These are phyloP conservation scores for Plestiodon gilberti DNA, from an alignment of 2,113 vertebrate species.

Conservation along the genomic window DNA sequence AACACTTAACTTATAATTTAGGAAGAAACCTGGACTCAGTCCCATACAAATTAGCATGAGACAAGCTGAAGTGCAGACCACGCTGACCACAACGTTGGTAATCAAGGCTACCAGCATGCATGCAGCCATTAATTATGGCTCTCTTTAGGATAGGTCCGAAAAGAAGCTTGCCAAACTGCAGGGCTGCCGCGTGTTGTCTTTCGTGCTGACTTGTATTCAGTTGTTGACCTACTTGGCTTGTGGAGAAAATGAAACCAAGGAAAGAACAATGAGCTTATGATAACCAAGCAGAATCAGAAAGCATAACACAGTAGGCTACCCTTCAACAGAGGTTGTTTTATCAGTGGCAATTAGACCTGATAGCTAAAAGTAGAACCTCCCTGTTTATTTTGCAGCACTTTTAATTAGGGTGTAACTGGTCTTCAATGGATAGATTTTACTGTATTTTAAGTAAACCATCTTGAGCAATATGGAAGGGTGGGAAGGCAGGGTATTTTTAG, in stretches of 20 bases:
- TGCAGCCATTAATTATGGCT: constrained; percentile 50
- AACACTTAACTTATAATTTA: constrained; percentile 57
- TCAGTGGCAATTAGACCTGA: not conserved
- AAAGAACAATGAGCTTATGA: not conserved
- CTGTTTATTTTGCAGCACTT: not conserved
- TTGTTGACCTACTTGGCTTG: constrained; percentile 10
- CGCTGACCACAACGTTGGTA: constrained; percentile 51
- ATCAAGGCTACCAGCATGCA: constrained; percentile 30
- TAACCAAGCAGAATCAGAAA: fast-evolving
- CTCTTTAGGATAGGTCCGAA: constrained; percentile 25
- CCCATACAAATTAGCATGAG: constrained; percentile 58
- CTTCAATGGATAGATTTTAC: no score
- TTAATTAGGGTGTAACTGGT: no score
- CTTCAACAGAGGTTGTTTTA: not conserved
- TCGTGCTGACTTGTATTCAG: constrained; percentile 12
- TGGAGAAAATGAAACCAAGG: not conserved
- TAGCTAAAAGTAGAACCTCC: not conserved
- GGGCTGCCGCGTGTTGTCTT: not conserved
- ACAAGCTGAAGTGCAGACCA: constrained; percentile 30
- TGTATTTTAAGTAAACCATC: no score
- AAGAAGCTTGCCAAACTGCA: not conserved
- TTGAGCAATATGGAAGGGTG: no score
- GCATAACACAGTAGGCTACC: not conserved
- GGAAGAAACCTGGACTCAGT: constrained; percentile 25
- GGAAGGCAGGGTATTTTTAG: no score